Evolutionary conservation across 2,113 vertebrate species (phyloP).

Genomic region (Scomber scombrus): DNA sequence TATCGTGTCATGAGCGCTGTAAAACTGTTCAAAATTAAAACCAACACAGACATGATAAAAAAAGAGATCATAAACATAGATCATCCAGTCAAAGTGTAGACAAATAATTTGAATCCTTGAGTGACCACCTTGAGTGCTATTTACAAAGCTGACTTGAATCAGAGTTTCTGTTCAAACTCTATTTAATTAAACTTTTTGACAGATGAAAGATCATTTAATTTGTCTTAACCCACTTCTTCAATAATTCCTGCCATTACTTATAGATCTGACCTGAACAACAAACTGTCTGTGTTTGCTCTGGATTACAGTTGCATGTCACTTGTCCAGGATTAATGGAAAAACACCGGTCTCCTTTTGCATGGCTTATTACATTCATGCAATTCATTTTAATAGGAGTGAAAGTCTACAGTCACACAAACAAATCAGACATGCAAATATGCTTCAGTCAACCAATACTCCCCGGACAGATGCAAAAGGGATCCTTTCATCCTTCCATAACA

Average conservation of each 20-base stretch:
- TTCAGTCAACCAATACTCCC: slow-evolving; percentile 37
- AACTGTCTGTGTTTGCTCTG: background rate
- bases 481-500: slow-evolving; percentile 4
- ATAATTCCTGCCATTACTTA: background rate
- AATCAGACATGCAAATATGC: slow-evolving; percentile 76
- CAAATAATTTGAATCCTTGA: too few relatives aligned
- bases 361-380: slow-evolving; percentile 29
- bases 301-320: slow-evolving; percentile 6
- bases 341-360: slow-evolving; percentile 6
- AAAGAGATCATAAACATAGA: too few relatives aligned
- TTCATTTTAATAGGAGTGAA: slow-evolving; percentile 45
- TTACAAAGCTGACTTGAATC: too few relatives aligned
- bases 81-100: too few relatives aligned
- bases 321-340: slow-evolving; percentile 20
- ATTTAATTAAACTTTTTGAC: too few relatives aligned
- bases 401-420: slow-evolving; percentile 57
- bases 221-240: too few relatives aligned
- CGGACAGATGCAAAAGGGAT: slow-evolving; percentile 65
- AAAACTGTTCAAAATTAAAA: too few relatives aligned
- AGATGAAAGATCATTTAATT: too few relatives aligned
- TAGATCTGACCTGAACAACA: background rate
- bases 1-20: too few relatives aligned
- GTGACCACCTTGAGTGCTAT: too few relatives aligned
- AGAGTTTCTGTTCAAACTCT: too few relatives aligned
- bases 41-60: too few relatives aligned